Percentiles rank a stretch among this genome's conserved stretches.
These are phyloP conservation scores for Ptychoptera contaminata DNA, from an alignment of 2,888 invertebrate species.

Conservation along the genomic window DNA sequence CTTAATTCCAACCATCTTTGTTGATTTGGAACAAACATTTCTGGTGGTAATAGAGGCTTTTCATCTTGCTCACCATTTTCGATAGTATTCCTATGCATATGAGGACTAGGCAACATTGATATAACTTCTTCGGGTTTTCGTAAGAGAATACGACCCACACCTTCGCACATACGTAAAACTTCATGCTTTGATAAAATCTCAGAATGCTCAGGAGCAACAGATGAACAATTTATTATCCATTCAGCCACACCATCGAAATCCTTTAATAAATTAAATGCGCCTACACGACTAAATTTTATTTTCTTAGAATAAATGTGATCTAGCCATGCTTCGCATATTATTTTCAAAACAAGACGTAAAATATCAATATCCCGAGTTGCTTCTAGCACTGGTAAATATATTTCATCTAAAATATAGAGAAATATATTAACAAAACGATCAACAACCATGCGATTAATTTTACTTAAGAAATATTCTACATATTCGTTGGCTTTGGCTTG, in stretches of 20 bases:
- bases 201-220: conserved; percentile 34
- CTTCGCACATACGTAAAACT: conserved; percentile 54
- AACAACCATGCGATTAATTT: not conserved
- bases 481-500: conserved; percentile 41
- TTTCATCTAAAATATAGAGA: conserved; percentile 41
- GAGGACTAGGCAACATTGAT: conserved; percentile 43
- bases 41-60: conserved; percentile 63
- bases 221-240: conserved; percentile 52
- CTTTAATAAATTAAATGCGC: conserved; percentile 61
- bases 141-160: conserved; percentile 63
- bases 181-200: conserved; percentile 34
- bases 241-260: conserved; percentile 65
- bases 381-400: conserved; percentile 58
- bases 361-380: conserved; percentile 59
- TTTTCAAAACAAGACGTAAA: conserved; percentile 59
- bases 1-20: conserved; percentile 74
- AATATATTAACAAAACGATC: not conserved
- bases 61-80: conserved; percentile 21
- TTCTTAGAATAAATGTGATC: conserved; percentile 70
- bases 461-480: conserved; percentile 58
- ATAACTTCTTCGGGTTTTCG: conserved; percentile 74
- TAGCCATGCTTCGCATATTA: conserved; percentile 77
- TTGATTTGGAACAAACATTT: conserved; percentile 87
- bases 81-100: conserved; percentile 14
- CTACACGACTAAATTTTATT: conserved; percentile 66